Conservation (phyloP, 2,113 vertebrate species). For the Nettapus auritus region DNA sequence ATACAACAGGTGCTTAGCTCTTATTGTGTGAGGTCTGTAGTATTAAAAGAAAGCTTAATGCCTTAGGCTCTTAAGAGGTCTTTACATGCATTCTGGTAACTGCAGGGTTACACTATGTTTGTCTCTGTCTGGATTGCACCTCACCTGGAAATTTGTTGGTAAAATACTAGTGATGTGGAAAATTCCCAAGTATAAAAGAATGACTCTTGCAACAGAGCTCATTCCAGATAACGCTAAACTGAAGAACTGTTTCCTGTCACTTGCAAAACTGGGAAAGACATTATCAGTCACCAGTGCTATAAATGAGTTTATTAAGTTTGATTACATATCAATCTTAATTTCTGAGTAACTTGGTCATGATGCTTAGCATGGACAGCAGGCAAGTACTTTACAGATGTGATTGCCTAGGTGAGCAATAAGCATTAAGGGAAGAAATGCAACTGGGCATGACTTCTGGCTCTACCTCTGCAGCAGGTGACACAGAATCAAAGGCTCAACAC, state of each 20-base stretch:
- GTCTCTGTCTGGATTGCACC: not conserved
- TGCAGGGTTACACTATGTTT: accelerated
- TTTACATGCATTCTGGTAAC: not conserved
- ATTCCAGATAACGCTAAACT: not conserved
- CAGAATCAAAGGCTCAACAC: not conserved
- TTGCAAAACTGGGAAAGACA: not conserved
- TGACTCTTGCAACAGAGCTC: not conserved
- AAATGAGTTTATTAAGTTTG: not conserved
- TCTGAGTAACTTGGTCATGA: not conserved
- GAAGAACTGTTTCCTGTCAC: not conserved
- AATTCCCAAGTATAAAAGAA: not conserved
- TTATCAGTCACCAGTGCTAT: not conserved
- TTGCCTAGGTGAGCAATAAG: not conserved
- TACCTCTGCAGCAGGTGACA: not conserved
- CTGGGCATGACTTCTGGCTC: not conserved
- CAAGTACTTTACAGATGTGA: not conserved
- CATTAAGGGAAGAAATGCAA: not conserved
- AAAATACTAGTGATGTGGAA: not conserved
- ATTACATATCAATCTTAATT: not conserved
- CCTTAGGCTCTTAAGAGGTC: not conserved
- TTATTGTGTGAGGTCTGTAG: accelerated
- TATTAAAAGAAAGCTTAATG: not conserved
- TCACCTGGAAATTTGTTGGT: not conserved
- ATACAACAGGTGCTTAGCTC: not conserved
- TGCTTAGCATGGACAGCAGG: not conserved